Conservation (phyloP, 2,797 vertebrate genomes). For the Galagoides demidoff region DNA sequence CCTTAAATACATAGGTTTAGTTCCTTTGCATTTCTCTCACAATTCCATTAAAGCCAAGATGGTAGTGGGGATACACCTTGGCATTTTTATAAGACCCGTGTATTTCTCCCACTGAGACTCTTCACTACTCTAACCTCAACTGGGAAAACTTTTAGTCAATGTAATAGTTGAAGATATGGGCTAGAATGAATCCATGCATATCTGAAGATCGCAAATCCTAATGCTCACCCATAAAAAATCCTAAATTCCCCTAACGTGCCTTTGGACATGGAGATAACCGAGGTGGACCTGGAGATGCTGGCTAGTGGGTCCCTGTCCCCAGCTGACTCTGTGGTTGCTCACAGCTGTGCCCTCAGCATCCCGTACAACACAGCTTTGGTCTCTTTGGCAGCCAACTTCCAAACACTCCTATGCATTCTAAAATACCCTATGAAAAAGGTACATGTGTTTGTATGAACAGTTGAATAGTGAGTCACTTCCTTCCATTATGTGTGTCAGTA, state of each 20-base stretch:
- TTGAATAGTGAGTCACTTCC: background rate
- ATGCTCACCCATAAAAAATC: background rate
- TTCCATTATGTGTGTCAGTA: background rate
- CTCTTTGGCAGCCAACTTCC: background rate
- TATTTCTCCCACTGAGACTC: background rate
- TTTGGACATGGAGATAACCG: background rate
- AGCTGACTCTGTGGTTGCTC: background rate
- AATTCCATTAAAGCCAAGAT: slow-evolving; percentile 2
- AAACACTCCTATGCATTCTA: background rate
- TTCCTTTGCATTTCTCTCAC: background rate
- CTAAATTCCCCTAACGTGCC: background rate
- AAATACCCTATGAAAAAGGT: background rate
- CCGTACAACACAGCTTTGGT: background rate
- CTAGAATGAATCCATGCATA: background rate
- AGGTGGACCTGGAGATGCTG: background rate
- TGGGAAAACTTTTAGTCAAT: background rate
- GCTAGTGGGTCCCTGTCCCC: background rate
- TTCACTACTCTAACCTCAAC: background rate
- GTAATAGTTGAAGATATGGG: background rate
- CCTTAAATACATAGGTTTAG: slow-evolving; percentile 56
- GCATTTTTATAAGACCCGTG: background rate
- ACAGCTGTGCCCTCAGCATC: too few relatives aligned
- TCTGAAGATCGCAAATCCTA: background rate
- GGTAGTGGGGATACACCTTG: too few relatives aligned
- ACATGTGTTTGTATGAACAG: background rate